A percentile compares a stretch with the other conserved stretches of the same genome.
Evolutionary conservation across 2,888 invertebrate species (phyloP).

Genomic region (Lydus trimaculatus): DNA sequence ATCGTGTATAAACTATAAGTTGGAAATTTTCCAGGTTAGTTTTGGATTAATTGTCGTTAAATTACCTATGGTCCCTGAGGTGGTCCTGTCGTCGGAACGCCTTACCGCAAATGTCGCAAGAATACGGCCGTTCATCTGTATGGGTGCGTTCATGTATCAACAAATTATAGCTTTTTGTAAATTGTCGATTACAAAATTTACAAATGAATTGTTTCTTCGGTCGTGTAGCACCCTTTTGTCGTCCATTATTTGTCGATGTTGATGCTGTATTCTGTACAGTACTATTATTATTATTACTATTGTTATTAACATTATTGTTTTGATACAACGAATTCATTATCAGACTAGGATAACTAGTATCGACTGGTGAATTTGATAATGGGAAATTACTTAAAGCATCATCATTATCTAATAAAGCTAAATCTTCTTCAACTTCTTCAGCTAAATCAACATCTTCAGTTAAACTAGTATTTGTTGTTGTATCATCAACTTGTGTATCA

Average conservation of each 20-base stretch:
- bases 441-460: conserved; percentile 72
- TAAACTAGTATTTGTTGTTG: conserved; percentile 52
- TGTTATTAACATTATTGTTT: conserved; percentile 55
- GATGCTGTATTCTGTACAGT: conserved; percentile 49
- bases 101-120: conserved; percentile 97
- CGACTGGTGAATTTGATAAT: conserved; percentile 66
- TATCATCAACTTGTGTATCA: conserved; percentile 50
- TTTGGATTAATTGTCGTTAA: background rate
- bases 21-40: background rate
- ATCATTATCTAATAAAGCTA: conserved; percentile 77
- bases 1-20: background rate
- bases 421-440: conserved; percentile 77
- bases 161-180: conserved; percentile 97
- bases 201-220: conserved; percentile 99
- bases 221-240: conserved; percentile 70
- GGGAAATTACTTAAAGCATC: conserved; percentile 68
- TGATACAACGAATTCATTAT: conserved; percentile 74
- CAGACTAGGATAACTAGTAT: conserved; percentile 74
- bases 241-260: conserved; percentile 40
- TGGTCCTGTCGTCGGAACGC: conserved; percentile 97
- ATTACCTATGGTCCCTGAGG: conserved; percentile 89
- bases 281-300: background rate
- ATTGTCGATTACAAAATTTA: conserved; percentile 97
- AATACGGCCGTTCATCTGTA: conserved; percentile 96
- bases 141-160: conserved; percentile 98